Base-by-base conservation (phyloP, 2,888 invertebrate species). In the Gymnocheta viridis region DNA sequence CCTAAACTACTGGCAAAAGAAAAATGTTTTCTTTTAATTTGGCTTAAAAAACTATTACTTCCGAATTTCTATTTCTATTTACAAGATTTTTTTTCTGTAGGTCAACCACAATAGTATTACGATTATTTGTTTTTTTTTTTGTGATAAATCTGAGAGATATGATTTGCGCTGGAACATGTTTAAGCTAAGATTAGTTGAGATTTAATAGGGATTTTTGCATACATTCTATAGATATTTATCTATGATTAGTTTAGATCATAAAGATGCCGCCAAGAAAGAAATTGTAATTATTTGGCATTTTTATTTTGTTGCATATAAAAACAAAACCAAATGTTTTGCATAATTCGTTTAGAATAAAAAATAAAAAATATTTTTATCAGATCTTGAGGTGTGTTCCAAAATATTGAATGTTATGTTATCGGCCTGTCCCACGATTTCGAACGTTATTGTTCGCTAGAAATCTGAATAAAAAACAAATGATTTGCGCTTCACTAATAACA, bases 351-450 rank as follows among this genome's bases (percentile, higher is more conserved):
- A 38, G 32, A 4, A 38, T 64, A 49, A n/a, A 62, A 12, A 49
- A 0, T n/a, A 56, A 56, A 58, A 62, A 7, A n/a, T 38, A 14
- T 29, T 51, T 19, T 77, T 84, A 84, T 84, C 80, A 38, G 72
- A 80, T 80, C 83, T 80, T 84, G 14, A 29, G 76, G 80, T 80
- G 72, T 83, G 83, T 76, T 70, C 80, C 44, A 32, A 10, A 80
- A 64, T 67, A 76, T 72, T 66, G 72, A 47, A 72, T 84, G 54
- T 32, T 24, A 58, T 67, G 72, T 58, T n/a, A n/a, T n/a, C n/a
- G n/a, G n/a, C n/a, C n/a, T n/a, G n/a, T n/a, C n/a, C n/a, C n/a
- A n/a, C n/a, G n/a, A n/a, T n/a, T n/a, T n/a, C n/a, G n/a, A n/a
- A n/a, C n/a, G n/a, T n/a, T n/a, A n/a, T n/a, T n/a, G n/a, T n/a